These are phyloP conservation scores for Tridacna gigas DNA, from an alignment of 2,888 invertebrate genomes.

Conservation along the genomic window DNA sequence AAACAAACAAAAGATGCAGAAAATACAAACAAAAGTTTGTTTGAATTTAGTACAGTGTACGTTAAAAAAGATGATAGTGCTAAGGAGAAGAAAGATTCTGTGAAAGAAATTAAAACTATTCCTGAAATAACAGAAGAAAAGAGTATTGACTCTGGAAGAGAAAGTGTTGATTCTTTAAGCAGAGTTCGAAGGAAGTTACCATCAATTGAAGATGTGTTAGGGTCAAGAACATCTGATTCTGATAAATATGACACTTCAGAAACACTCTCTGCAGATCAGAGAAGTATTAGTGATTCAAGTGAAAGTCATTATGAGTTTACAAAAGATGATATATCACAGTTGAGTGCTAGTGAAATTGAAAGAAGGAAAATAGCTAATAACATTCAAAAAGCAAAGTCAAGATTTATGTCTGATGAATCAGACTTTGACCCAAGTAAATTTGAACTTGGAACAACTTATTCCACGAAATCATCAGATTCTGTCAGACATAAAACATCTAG, in stretches of 20 bases:
- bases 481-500: conserved; percentile 23
- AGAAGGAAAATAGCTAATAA: conserved; percentile 46
- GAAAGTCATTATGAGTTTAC: conserved; percentile 23
- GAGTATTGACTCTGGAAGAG: conserved; percentile 49
- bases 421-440: conserved; percentile 42
- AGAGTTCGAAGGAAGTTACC: conserved; percentile 56
- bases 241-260: conserved; percentile 3
- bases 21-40: conserved; percentile 34
- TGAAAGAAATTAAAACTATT: conserved; percentile 11
- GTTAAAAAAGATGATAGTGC: conserved; percentile 44
- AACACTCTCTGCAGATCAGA: not conserved
- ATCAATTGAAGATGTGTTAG: conserved; percentile 63
- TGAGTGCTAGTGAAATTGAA: conserved; percentile 44
- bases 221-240: conserved; percentile 21
- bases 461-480: conserved; percentile 26
- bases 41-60: conserved; percentile 63
- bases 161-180: conserved; percentile 50
- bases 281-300: conserved; percentile 14
- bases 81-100: conserved; percentile 8
- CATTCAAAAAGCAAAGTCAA: conserved; percentile 54
- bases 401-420: conserved; percentile 38
- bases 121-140: conserved; percentile 30
- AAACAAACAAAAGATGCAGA: conserved; percentile 5
- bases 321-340: conserved; percentile 31
- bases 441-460: conserved; percentile 54